Evolutionary conservation across 2,797 vertebrate genomes (phyloP), one percentile per base, ranked within the genome.

Genomic region (Huso huso): DNA sequence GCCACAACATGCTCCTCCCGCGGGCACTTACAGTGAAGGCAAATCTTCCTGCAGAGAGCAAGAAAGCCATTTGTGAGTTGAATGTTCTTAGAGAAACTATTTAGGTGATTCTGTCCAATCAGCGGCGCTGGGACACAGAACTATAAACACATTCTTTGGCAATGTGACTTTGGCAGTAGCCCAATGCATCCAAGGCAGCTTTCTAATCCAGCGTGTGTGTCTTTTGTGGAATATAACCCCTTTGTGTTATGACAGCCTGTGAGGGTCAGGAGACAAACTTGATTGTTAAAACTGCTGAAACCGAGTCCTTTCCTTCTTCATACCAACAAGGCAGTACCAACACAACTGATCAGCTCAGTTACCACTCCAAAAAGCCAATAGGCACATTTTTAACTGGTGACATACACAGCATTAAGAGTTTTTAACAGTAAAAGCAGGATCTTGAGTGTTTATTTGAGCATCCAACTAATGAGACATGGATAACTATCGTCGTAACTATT

Each of bases 11-110:
- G 97, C 83, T 98, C 95, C 88, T 95, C 94, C 61, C 93, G 93
- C 53, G 92, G 91, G 87, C 97, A 98, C 95, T 98, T 98, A 82
- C 95, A 98, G 87, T 98, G 97, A 74, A 95, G 91, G 78, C 97
- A 98, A 86, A 98, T 98, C 88, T 99, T 99, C 88, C 97, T 99
- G 78, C 1, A 68, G 37, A 10, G 59, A 71, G 71, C 66, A 69
- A 58, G 67, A 76, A 52, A 71, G 58, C 6, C 0, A 52, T 0
- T 0, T 0, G 49, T 84, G 65, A 88, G 79, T 1, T 69, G 69
- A 12, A 63, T 52, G 51, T 51, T 10, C 50, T 61, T 61, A 11
- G 37, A 61, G 51, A 67, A 65, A 50, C 51, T 70, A 64, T 61
- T 48, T 66, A 63, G 71, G 51, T 1, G 1, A 68, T 61, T 69